Evolutionary conservation across 37 sponge, comb jelly and placozoan species (phyloP), one percentile per base, ranked within the genome.

Genomic region (Aplysina aerophoba): DNA sequence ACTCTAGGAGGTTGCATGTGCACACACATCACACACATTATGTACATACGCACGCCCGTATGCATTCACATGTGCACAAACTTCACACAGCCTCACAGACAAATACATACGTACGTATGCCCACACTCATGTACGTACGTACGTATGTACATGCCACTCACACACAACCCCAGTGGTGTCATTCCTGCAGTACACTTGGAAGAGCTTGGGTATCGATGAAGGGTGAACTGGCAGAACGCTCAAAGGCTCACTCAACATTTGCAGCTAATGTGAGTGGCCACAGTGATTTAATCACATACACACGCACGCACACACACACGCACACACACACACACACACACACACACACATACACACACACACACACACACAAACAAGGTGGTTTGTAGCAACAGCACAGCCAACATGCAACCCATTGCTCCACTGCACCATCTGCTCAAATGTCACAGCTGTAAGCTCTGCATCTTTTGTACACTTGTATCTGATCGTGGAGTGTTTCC

Each of bases 141-240:
- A 14, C 44, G 28, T n/a, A n/a, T n/a, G n/a, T n/a, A n/a, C n/a
- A 84, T 0, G 22, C 13, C 38, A 19, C 24, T n/a, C 74, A 30
- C 35, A 41, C 61, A 21, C n/a, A 22, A n/a, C 12, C 28, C 16
- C 65, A 35, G 3, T 65, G 5, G 30, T 89, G 53, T 54, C 8
- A 21, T 36, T 1, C 78, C 6, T 5, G 5, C 54, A 93, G 93
- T 0, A 82, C 93, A 1, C 41, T 93, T 22, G 67, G 81, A 4
- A 87, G 66, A 24, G 93, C 93, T 55, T 93, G 93, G 93, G 78
- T 83, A 73, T 40, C 83, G 5, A 55, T 93, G 33, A 93, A 90
- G 79, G 79, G 71, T 30, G 90, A 90, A 39, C 73, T 90, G 30
- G 78, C 71, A 36, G 54, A 85, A 14, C 88, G 91, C 30, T 80